Base-by-base conservation (phyloP, 2,797 vertebrate species). In the Microcaecilia unicolor region DNA sequence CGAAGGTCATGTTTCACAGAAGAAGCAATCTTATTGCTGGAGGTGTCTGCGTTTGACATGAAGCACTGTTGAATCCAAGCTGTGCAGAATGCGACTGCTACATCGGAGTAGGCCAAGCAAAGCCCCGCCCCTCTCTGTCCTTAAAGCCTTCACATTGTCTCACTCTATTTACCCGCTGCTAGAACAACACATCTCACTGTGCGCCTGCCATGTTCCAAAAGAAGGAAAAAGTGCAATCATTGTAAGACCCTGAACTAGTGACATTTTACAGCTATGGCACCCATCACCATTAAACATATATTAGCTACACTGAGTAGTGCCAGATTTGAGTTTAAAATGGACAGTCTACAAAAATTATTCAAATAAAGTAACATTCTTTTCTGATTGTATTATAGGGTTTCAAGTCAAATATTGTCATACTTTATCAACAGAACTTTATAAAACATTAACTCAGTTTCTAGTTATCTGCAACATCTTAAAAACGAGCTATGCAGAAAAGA, bases 181-280 rank as follows among this genome's bases (percentile, higher is more conserved):
- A 75, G 74, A 74, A 71, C 33, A 74, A 71, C 33, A 42, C 45
- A n/a, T n/a, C n/a, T n/a, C n/a, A n/a, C n/a, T n/a, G n/a, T n/a
- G n/a, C n/a, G n/a, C n/a, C n/a, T n/a, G n/a, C n/a, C n/a, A n/a
- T n/a, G n/a, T n/a, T n/a, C n/a, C n/a, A n/a, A 65, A 39, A 48
- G 79, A 58, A 59, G 68, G 42, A 52, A 66, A 70, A 77, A 80
- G 80, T 82, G 79, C 74, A 67, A 66, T 66, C 50, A 61, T 58
- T 42, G n/a, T 28, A 46, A 61, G 57, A 78, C 74, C 77, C 78
- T 81, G 77, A 74, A 69, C 55, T 55, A 53, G 55, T 52, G 55
- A 48, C 51, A 53, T 37, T 49, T 57, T 53, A 35, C 20, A 28
- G 34, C 23, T 48, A 56, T 50, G 61, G 62, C 60, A 58, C 45